These are phyloP conservation scores for Hydropsyche betteni DNA, from an alignment of 2,888 invertebrate species.

Conservation along the genomic window DNA sequence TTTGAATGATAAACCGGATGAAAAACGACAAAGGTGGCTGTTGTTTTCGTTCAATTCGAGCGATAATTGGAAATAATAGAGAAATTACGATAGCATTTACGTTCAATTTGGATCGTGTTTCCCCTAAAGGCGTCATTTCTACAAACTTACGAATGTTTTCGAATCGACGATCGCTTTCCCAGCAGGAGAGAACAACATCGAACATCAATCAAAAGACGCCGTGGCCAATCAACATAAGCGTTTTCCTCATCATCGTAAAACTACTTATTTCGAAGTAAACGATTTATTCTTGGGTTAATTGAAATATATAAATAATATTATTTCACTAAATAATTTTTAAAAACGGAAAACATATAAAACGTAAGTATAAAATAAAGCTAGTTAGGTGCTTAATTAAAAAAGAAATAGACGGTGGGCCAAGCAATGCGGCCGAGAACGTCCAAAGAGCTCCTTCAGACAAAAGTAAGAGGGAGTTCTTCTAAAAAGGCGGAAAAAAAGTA, in stretches of 20 bases:
- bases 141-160: constrained; percentile 9
- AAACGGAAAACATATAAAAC: background rate
- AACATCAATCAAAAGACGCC: too few relatives aligned
- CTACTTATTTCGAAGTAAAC: too few relatives aligned
- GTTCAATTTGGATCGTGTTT: constrained; percentile 32
- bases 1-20: background rate
- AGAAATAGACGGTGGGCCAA: constrained; percentile 42
- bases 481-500: background rate
- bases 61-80: constrained; percentile 33
- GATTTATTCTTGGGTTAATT: background rate
- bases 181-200: constrained; percentile 1
- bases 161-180: constrained; percentile 18
- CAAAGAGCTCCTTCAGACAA: constrained; percentile 42
- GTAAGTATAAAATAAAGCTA: constrained; percentile 39
- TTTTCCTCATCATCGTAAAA: too few relatives aligned
- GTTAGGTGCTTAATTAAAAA: constrained; percentile 50
- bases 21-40: background rate
- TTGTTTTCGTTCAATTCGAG: background rate
- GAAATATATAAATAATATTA: too few relatives aligned
- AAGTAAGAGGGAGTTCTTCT: constrained; percentile 35
- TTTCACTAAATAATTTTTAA: too few relatives aligned
- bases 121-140: constrained; percentile 34
- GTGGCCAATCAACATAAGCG: too few relatives aligned
- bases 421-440: constrained; percentile 35
- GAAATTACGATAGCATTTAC: constrained; percentile 25